phyloP scores from a whole-genome alignment of 2,113 vertebrate species.

The Anser cygnoides region DNA sequence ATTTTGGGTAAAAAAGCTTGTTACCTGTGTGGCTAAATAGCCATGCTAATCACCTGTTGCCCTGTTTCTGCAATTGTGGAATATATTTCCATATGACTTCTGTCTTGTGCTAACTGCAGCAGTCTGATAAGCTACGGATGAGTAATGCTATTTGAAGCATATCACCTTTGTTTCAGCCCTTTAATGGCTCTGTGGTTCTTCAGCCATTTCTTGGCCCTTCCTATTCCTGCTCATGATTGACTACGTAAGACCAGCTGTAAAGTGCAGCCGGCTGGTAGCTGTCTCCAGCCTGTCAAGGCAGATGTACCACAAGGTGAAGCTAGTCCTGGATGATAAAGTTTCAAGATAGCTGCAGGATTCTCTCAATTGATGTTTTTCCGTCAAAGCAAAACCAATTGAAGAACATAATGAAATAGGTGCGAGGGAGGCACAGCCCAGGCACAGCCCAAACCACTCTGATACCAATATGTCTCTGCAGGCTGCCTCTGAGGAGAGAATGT shows the following conservation, averaged over 20 bases:
- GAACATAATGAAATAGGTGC: not conserved
- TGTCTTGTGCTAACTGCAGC: not conserved
- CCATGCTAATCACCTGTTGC: not conserved
- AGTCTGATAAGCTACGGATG: not conserved
- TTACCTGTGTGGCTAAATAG: not conserved
- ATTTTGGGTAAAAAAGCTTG: not conserved
- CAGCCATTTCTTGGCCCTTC: not conserved
- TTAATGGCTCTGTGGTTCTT: not conserved
- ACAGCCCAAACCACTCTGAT: not conserved
- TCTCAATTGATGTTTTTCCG: not conserved
- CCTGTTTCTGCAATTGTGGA: not conserved
- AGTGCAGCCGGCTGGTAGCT: not conserved
- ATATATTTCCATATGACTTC: not conserved
- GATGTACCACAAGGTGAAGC: not conserved
- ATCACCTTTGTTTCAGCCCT: not conserved
- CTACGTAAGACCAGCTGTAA: not conserved
- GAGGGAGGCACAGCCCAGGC: not conserved
- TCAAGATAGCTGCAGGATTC: not conserved
- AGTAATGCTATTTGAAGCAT: not conserved
- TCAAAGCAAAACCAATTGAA: not conserved
- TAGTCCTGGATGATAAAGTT: not conserved
- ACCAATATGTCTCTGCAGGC: not conserved
- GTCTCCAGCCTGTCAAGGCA: not conserved
- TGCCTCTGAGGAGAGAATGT: not conserved
- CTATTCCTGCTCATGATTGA: not conserved